Evolutionary conservation across 2,888 invertebrate genomes (phyloP), one percentile per base, ranked within the genome.

Genomic region (Saturnia pavonia): DNA sequence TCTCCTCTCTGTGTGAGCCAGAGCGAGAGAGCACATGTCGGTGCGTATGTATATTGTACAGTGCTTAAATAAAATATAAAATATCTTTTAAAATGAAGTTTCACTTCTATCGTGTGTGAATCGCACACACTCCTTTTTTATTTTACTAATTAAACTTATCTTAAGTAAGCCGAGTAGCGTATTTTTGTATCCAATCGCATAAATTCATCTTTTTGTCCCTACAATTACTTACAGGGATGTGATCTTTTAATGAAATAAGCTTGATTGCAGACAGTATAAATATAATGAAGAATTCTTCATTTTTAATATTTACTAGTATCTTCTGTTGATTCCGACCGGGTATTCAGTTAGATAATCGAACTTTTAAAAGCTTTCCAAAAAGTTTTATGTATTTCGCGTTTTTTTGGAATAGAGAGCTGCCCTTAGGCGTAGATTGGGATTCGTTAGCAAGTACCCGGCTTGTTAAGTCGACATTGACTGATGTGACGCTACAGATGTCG

Each of bases 391-490:
- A 54, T 54, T 54, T 1, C 68, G 63, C 11, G 54, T 68, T 69
- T 67, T 27, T 72, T 69, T 27, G 12, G 25, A 25, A 57, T 57
- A 27, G 25, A 57, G 14, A 25, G 25, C 25, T 12, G 25, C 14
- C 25, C 4, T 14, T 12, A 25, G 57, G n/a, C 54, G 22, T 22
- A 19, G 57, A 25, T 57, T n/a, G 25, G 12, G 73, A 72, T 77
- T 81, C 76, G 78, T 78, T 79, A 79, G 54, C n/a, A 22, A 54
- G 54, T 54, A 74, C 75, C 77, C 78, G 71, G 75, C 75, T 77
- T 77, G 80, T 73, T 83, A 84, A 83, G 81, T 77, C 77, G 78
- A 81, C 81, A 82, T 74, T 77, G 84, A 85, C 79, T 77, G 82
- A 82, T 81, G 80, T 77, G 76, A 79, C 78, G 75, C 75, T 65